Conservation (phyloP, 2,888 invertebrate genomes). For the Gari tellinella region DNA sequence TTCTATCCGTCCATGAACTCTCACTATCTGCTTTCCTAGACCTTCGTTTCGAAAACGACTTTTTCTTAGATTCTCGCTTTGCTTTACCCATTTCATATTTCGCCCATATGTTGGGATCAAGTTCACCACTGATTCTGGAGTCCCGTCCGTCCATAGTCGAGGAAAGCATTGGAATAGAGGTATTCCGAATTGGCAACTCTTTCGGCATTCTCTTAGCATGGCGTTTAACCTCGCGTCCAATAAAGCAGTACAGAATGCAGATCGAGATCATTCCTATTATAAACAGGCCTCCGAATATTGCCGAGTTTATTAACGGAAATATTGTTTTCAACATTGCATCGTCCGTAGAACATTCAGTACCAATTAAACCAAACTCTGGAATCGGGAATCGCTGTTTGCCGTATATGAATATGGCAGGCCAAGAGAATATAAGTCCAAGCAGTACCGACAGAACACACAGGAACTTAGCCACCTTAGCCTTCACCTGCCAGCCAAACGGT, state of each 20-base stretch:
- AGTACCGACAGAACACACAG: slow-evolving; percentile 46
- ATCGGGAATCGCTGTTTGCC: slow-evolving; percentile 58
- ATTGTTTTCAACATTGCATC: slow-evolving; percentile 55
- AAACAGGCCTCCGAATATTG: slow-evolving; percentile 43
- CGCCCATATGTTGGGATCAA: background rate
- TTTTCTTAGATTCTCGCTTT: slow-evolving; percentile 4
- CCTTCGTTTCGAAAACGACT: background rate
- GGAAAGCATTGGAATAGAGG: slow-evolving; percentile 44
- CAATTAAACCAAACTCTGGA: slow-evolving; percentile 34
- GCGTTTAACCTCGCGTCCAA: slow-evolving; percentile 52
- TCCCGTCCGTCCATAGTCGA: slow-evolving; percentile 15
- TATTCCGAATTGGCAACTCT: slow-evolving; percentile 2
- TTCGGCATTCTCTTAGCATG: slow-evolving; percentile 39
- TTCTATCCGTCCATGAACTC: slow-evolving; percentile 15
- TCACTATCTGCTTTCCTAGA: slow-evolving; percentile 11
- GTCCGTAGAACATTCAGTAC: slow-evolving; percentile 67
- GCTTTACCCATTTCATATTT: background rate
- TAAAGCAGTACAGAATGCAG: slow-evolving; percentile 56
- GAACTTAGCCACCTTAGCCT: slow-evolving; percentile 51
- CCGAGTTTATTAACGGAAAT: slow-evolving; percentile 57
- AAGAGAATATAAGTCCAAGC: slow-evolving; percentile 38
- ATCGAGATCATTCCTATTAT: slow-evolving; percentile 45
- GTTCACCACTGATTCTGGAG: slow-evolving; percentile 18
- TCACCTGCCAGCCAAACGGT: slow-evolving; percentile 68
- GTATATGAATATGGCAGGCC: slow-evolving; percentile 58